Conservation (phyloP, 2,888 invertebrate species). For the Hypercompe scribonia region DNA sequence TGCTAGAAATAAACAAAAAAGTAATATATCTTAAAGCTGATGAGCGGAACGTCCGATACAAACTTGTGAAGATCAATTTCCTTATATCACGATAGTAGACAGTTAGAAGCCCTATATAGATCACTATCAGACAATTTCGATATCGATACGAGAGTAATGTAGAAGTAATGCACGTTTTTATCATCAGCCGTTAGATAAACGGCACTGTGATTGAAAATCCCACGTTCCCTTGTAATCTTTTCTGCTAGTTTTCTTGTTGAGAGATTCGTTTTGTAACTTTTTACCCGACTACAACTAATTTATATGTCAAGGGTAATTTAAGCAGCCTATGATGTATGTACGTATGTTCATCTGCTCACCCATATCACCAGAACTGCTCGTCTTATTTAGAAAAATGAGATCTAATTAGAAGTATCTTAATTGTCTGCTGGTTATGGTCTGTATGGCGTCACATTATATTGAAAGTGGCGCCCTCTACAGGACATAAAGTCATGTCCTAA, state of each 20-base stretch:
- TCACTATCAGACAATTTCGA: constrained; percentile 51
- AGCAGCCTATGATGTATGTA: no score
- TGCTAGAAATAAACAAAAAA: constrained; percentile 10
- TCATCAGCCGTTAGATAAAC: constrained; percentile 49
- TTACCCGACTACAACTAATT: no score
- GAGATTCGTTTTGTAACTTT: constrained; percentile 30
- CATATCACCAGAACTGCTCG: no score
- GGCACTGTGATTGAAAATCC: constrained; percentile 46
- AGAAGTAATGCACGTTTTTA: constrained; percentile 50
- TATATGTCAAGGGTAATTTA: no score
- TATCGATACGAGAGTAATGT: constrained; percentile 50
- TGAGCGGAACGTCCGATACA: constrained; percentile 41
- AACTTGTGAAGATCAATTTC: constrained; percentile 48
- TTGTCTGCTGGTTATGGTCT: no score
- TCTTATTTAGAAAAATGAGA: no score
- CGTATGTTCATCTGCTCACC: no score
- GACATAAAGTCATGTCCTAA: no score
- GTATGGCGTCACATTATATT: no score
- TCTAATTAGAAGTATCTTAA: no score
- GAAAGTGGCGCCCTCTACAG: no score
- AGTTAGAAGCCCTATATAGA: constrained; percentile 54
- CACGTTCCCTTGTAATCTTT: constrained; percentile 34
- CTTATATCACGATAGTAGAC: constrained; percentile 49
- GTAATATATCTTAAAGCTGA: constrained; percentile 26
- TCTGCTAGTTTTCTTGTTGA: constrained; percentile 29